Base-by-base conservation (phyloP, 2,113 vertebrate genomes). In the Mixornis gularis region DNA sequence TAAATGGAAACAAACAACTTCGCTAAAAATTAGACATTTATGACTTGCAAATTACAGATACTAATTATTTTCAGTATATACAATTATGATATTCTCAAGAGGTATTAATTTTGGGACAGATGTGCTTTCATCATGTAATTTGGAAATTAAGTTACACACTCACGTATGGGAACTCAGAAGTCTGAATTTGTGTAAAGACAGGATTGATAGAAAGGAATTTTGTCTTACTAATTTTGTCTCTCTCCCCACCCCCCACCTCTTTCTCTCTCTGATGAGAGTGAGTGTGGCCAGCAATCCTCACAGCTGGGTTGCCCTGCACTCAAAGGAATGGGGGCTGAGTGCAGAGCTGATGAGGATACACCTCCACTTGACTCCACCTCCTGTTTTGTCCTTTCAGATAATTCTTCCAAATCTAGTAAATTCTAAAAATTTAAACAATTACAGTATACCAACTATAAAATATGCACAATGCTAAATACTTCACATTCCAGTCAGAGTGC, bases 41-140 rank as follows among this genome's bases (percentile, higher is more conserved):
- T 96, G 96, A 96, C 96, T 95, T 95, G 95, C 95, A 96, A 95
- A 96, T 94, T 96, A 96, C 96, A 96, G 95, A 96, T 96, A 96
- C 95, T 96, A 96, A 96, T 95, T 96, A 96, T 96, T 96, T 95
- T 96, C 96, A 96, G 95, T 96, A 96, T 96, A 96, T 96, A 96
- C 96, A 96, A 96, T 95, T 96, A 96, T 93, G 96, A 96, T 96
- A 96, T 95, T 96, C 95, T 95, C 95, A 96, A 96, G 95, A 96
- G 94, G 94, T 95, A 96, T 96, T 96, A 96, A 95, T 96, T 96
- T 96, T 95, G 95, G 95, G 95, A 96, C 95, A 96, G 96, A 96
- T 96, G 95, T 96, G 95, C 95, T 94, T 96, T 96, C 95, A 95
- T 96, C 94, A 95, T 96, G 95, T 94, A 96, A 96, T 96, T 94